These are phyloP conservation scores for Lycophotia porphyrea DNA, from an alignment of 2,888 invertebrate genomes.

Conservation along the genomic window DNA sequence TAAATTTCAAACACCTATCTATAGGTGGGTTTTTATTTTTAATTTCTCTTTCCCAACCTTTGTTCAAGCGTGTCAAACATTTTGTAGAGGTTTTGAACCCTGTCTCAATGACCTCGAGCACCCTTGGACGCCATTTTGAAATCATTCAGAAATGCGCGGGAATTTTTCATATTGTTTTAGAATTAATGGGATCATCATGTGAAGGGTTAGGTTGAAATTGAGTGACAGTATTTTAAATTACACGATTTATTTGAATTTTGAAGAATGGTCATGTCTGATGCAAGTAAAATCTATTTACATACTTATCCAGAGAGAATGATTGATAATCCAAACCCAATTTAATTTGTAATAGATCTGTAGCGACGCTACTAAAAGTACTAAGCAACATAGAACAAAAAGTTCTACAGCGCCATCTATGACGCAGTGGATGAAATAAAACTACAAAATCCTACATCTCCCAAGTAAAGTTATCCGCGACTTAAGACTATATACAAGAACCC, in stretches of 20 bases:
- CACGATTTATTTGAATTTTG: slow-evolving; percentile 1
- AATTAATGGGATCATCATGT: slow-evolving; percentile 7
- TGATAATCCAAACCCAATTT: not conserved
- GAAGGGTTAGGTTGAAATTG: not conserved
- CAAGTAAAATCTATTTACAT: not conserved
- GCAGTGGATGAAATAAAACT: no score
- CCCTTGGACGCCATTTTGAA: slow-evolving; percentile 18
- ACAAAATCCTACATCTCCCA: no score
- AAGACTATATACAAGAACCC: no score
- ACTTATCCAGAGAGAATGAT: not conserved
- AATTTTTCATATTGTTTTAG: slow-evolving; percentile 1
- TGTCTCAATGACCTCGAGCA: slow-evolving; percentile 14
- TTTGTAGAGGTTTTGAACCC: slow-evolving; percentile 28
- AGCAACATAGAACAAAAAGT: no score
- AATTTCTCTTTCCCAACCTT: slow-evolving; percentile 10
- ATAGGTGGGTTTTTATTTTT: not conserved
- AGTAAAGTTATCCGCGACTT: no score
- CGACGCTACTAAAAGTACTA: no score
- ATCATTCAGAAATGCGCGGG: slow-evolving; percentile 16
- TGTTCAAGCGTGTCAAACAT: slow-evolving; percentile 27
- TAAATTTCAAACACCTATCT: slow-evolving; percentile 3
- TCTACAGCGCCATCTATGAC: no score
- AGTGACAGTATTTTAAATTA: slow-evolving; percentile 1
- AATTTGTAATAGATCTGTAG: not conserved
- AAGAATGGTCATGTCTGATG: not conserved